These are phyloP conservation scores for Poecilia velifera DNA, from an alignment of 2,797 vertebrate species.

Conservation along the genomic window DNA sequence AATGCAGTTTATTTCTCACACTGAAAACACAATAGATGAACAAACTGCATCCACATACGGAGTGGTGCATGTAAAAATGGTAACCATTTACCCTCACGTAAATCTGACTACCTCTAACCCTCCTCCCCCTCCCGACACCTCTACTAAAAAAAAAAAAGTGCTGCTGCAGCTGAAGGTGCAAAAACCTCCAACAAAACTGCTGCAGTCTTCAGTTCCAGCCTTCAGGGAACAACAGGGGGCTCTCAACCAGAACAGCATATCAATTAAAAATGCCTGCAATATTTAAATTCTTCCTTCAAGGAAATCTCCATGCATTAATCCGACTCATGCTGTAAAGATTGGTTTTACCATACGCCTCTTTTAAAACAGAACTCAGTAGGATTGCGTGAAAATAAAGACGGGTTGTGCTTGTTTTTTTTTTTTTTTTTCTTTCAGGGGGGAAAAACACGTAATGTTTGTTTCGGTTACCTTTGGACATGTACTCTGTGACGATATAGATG, in stretches of 20 bases:
- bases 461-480: constrained; percentile 92
- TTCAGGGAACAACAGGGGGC: constrained; percentile 53
- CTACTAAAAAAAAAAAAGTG: not conserved
- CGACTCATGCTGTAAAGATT: not conserved
- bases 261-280: constrained; percentile 69
- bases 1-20: not conserved
- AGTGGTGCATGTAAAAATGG: constrained; percentile 23
- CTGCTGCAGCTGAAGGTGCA: constrained; percentile 52
- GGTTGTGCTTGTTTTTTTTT: constrained; percentile 12
- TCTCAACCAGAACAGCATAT: constrained; percentile 47
- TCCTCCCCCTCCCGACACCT: not conserved
- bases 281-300: constrained; percentile 55
- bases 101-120: constrained; percentile 50
- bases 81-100: constrained; percentile 44
- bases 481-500: constrained; percentile 96
- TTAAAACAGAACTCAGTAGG: constrained; percentile 39
- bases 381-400: constrained; percentile 34
- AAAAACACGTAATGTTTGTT: constrained; percentile 77
- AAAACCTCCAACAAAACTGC: constrained; percentile 49
- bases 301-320: constrained; percentile 27
- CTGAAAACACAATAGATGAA: constrained; percentile 18
- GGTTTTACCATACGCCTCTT: constrained; percentile 5
- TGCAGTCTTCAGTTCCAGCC: constrained; percentile 60
- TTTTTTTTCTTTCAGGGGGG: constrained; percentile 2
- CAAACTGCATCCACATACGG: constrained; percentile 15